Base-by-base conservation (phyloP, 2,888 invertebrate species). In the Catocala nupta region DNA sequence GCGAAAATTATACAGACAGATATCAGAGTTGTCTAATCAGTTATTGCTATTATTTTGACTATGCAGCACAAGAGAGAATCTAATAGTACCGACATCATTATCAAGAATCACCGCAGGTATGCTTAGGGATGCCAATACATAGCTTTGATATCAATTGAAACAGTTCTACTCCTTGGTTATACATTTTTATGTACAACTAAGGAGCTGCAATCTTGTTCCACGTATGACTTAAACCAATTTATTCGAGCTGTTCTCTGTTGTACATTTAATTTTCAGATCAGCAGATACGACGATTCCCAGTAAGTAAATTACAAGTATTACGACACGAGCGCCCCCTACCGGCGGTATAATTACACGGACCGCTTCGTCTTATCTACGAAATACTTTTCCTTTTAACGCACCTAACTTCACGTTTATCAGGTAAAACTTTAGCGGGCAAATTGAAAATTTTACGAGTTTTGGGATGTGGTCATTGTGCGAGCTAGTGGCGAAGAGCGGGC, bases 341-440 rank as follows among this genome's bases (percentile, higher is more conserved):
- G 68, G 77, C 16, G 80, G 84, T 81, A 82, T 88, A 87, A 91
- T 89, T 88, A 88, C 84, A 74, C 71, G 74, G 78, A 71, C 73
- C 77, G 61, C 70, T 68, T 69, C 74, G 60, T 71, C 84, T 91
- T 91, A 92, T 92, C 91, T 83, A 51, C 50, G 70, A 65, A 81
- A 82, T 84, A 89, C 85, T 89, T 87, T 87, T 80, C 79, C 77
- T 81, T 81, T 82, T 81, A 81, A 83, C 83, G 84, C 86, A 87
- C 88, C 90, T 88, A 90, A 90, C 88, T 89, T 87, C 80, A 88
- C 88, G 87, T 88, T 91, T 92, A 93, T 92, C 93, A 93, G 93
- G 93, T 93, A 76, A 91, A 92, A 93, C 85, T 93, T 92, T 85
- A 62, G 75, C 78, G 67, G 73, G 90, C 87, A 90, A 93, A 93